These are phyloP conservation scores for Panulirus ornatus DNA, from an alignment of 1,140 invertebrate genomes.

Conservation along the genomic window DNA sequence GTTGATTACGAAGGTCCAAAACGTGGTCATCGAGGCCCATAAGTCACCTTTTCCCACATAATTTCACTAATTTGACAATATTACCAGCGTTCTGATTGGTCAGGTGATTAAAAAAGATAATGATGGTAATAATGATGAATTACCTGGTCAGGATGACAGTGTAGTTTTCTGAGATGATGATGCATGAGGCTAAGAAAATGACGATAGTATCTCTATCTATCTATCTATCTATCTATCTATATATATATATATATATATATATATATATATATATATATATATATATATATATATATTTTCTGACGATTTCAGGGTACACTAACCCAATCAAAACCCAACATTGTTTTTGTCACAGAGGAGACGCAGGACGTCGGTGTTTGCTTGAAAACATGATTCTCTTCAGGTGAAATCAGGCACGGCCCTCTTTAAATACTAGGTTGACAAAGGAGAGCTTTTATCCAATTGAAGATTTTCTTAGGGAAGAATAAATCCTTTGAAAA, in stretches of 20 bases:
- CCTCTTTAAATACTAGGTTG: no score
- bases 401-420: no score
- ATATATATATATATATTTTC: no score
- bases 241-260: not conserved
- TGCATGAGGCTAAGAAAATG: conserved; percentile 18
- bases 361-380: no score
- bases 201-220: not conserved
- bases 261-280: no score
- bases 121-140: conserved; percentile 38
- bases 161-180: conserved; percentile 32
- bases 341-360: no score
- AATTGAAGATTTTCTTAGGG: no score
- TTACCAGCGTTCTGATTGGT: conserved; percentile 23
- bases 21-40: conserved; percentile 39
- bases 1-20: not conserved
- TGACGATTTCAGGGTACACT: no score
- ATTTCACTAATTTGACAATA: conserved; percentile 63
- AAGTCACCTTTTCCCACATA: conserved; percentile 58
- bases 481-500: no score
- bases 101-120: conserved; percentile 30
- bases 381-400: no score
- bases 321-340: no score
- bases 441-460: no score
- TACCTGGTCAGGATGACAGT: conserved; percentile 18
- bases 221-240: not conserved